Conservation (phyloP, 2,888 invertebrate species). For the Megamerina dolium region DNA sequence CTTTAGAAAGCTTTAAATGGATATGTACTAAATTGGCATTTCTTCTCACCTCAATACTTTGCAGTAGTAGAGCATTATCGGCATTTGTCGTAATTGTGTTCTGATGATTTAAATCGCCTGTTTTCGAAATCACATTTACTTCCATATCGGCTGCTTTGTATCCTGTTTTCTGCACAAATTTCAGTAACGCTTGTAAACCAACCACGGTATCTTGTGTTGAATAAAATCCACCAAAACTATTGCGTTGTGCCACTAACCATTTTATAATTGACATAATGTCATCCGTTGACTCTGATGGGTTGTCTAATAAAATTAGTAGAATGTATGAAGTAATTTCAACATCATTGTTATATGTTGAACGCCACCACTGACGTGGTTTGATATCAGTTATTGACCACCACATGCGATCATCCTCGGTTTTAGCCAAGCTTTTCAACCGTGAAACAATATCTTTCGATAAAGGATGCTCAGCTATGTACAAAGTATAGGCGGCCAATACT, state of each 20-base stretch:
- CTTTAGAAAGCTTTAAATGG: too few species aligned
- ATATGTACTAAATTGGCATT: too few species aligned
- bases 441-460: slow-evolving; percentile 52
- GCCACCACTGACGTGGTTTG: slow-evolving; percentile 31
- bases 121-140: slow-evolving; percentile 54
- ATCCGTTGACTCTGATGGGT: slow-evolving; percentile 30
- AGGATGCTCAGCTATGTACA: slow-evolving; percentile 69
- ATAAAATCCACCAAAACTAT: slow-evolving; percentile 65
- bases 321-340: slow-evolving; percentile 39
- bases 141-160: slow-evolving; percentile 52
- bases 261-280: slow-evolving; percentile 53
- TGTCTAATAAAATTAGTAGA: slow-evolving; percentile 37
- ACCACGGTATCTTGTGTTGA: slow-evolving; percentile 74
- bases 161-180: slow-evolving; percentile 49
- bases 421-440: slow-evolving; percentile 53
- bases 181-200: slow-evolving; percentile 62
- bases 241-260: slow-evolving; percentile 69
- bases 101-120: slow-evolving; percentile 32
- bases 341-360: slow-evolving; percentile 46
- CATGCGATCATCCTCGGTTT: slow-evolving; percentile 57
- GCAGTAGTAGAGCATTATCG: slow-evolving; percentile 74
- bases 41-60: slow-evolving; percentile 60
- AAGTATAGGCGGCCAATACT: slow-evolving; percentile 69
- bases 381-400: slow-evolving; percentile 71
- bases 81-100: slow-evolving; percentile 60